Evolutionary conservation across 2,888 invertebrate species (phyloP).

Genomic region (Drosophila helvetica): DNA sequence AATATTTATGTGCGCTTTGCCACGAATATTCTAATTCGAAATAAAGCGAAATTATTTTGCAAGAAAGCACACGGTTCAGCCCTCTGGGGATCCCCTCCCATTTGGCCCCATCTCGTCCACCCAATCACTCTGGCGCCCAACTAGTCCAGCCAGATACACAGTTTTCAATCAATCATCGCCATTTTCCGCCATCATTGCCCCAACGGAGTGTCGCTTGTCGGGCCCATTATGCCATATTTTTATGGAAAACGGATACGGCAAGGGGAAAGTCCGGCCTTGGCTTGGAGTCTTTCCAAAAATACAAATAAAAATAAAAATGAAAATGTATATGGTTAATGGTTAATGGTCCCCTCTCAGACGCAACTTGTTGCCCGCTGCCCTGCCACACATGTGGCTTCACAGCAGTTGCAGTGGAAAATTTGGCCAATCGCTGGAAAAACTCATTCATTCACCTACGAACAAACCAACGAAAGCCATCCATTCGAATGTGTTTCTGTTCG

Average conservation of each 20-base stretch:
- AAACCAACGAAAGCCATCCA: constrained; percentile 6
- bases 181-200: constrained; percentile 7
- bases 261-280: not conserved
- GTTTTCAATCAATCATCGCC: constrained; percentile 61
- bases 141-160: constrained; percentile 21
- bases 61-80: no score
- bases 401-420: not conserved
- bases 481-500: constrained; percentile 34
- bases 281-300: not conserved
- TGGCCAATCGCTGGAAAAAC: not conserved
- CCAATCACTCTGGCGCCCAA: not conserved
- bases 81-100: no score
- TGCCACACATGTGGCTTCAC: constrained; percentile 10
- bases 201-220: no score
- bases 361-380: constrained; percentile 65
- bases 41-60: constrained; percentile 13
- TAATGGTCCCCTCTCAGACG: constrained; percentile 8
- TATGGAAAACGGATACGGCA: not conserved
- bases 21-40: constrained; percentile 47
- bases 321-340: not conserved
- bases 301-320: constrained; percentile 5
- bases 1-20: constrained; percentile 49
- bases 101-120: no score
- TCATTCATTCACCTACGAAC: constrained; percentile 50
- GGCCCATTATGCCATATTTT: constrained; percentile 5